Evolutionary conservation across 2,113 vertebrate species (phyloP).

Genomic region (Mystacornis crossleyi): DNA sequence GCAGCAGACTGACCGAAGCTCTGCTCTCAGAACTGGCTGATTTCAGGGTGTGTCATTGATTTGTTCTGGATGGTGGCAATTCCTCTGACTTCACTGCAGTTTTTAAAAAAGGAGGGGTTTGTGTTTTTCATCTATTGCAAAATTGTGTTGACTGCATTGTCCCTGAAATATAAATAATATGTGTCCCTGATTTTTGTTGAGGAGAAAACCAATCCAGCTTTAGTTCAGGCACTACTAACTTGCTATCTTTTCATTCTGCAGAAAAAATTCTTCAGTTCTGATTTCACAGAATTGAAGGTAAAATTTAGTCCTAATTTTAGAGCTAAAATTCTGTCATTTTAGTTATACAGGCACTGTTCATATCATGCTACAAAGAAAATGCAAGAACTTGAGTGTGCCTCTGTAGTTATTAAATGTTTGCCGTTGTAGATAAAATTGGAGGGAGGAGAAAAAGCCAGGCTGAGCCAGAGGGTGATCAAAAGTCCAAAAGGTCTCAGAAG

Average conservation of each 20-base stretch:
- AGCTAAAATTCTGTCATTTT: neutral
- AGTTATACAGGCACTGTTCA: neutral
- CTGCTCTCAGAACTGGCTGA: neutral
- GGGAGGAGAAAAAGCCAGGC: slow-evolving; percentile 19
- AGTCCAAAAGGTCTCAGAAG: slow-evolving; percentile 41
- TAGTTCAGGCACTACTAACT: neutral
- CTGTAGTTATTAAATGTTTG: neutral
- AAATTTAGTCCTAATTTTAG: neutral
- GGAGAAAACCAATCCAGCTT: neutral
- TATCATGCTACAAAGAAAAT: neutral
- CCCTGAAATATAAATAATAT: neutral
- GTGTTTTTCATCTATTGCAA: neutral
- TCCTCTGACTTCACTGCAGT: slow-evolving; percentile 29
- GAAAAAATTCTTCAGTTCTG: neutral
- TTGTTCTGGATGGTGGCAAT: slow-evolving; percentile 31
- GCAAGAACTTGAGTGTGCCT: neutral
- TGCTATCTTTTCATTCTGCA: neutral
- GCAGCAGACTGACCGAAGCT: neutral
- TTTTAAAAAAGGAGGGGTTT: neutral
- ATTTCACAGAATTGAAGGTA: neutral
- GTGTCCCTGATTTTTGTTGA: neutral
- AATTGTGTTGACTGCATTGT: neutral
- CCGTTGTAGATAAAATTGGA: neutral
- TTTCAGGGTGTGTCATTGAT: slow-evolving; percentile 49
- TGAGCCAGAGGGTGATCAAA: neutral